Evolutionary conservation across 2,797 vertebrate genomes (phyloP).

Genomic region (Pogoniulus pusillus): DNA sequence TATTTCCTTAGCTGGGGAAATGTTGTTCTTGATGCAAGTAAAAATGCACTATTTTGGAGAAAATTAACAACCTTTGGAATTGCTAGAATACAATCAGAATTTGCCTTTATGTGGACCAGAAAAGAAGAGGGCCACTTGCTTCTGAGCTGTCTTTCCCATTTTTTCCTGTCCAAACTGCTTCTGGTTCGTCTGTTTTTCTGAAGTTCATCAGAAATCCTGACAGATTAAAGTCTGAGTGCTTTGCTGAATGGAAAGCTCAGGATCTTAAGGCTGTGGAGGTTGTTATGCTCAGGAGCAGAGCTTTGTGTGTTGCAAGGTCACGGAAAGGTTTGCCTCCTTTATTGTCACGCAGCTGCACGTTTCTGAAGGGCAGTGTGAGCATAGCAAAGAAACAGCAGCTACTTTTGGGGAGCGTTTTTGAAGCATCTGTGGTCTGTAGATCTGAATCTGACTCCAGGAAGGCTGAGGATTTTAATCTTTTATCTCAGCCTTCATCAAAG

Average conservation of each 20-base stretch:
- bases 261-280: background rate
- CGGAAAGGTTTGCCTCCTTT: background rate
- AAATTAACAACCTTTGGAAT: background rate
- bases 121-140: background rate
- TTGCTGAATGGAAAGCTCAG: background rate
- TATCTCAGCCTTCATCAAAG: background rate
- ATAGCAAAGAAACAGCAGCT: background rate
- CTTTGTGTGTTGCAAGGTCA: background rate
- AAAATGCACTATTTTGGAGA: background rate
- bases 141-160: background rate
- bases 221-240: background rate
- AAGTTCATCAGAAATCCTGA: background rate
- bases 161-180: background rate
- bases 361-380: background rate
- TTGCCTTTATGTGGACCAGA: background rate
- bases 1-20: background rate
- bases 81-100: background rate
- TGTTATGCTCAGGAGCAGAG: background rate
- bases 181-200: background rate
- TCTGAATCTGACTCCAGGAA: background rate
- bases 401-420: background rate
- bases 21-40: background rate
- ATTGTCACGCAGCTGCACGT: background rate
- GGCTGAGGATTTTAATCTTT: background rate
- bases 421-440: background rate